phyloP scores from a whole-genome alignment of 2,797 vertebrate species.

The Sebastes cheni region DNA sequence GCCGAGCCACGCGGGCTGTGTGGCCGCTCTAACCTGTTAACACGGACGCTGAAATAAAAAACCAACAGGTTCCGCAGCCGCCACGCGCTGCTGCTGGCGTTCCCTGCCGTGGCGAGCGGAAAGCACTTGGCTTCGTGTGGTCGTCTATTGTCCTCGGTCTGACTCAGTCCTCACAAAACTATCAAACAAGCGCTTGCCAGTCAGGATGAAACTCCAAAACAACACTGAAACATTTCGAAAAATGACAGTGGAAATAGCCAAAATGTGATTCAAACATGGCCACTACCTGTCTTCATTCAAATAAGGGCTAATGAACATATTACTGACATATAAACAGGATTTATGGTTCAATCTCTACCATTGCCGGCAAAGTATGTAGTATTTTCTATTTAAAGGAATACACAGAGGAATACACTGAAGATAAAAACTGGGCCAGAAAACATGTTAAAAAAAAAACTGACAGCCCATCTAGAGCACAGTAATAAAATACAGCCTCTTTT shows the following conservation, averaged over 20 bases:
- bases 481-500: conserved; percentile 14
- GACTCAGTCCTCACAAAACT: background rate
- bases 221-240: background rate
- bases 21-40: no score
- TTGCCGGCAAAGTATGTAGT: background rate
- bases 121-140: background rate
- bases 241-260: background rate
- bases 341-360: background rate
- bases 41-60: no score
- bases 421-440: conserved; percentile 8
- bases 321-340: background rate
- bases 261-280: background rate
- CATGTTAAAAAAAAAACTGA: background rate
- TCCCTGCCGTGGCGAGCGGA: background rate
- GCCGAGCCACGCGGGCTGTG: no score
- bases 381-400: conserved; percentile 4
- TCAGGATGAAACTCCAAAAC: background rate
- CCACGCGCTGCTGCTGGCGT: no score
- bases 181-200: background rate
- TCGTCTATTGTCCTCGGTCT: background rate
- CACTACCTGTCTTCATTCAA: background rate
- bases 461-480: background rate
- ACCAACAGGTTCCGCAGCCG: no score
- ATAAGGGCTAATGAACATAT: background rate
- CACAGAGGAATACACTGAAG: conserved; percentile 3